Percentiles rank a stretch among this genome's conserved stretches.
Evolutionary conservation across 2,113 vertebrate genomes (phyloP).

Genomic region (Cyprinodon tularosa): DNA sequence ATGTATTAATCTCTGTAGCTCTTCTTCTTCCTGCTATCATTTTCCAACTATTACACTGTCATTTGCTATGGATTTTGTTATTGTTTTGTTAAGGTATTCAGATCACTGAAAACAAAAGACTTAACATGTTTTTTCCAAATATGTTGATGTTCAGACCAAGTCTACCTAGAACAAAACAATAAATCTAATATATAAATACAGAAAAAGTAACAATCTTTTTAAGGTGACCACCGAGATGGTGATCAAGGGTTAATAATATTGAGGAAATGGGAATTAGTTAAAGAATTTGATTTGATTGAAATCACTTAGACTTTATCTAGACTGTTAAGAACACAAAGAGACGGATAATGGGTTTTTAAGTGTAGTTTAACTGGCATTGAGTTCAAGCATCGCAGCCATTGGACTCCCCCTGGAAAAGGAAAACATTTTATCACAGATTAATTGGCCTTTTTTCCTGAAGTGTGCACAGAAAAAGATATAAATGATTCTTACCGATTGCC

Average conservation of each 20-base stretch:
- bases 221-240: neutral
- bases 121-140: neutral
- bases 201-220: neutral
- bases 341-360: neutral
- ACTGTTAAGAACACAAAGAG: neutral
- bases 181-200: neutral
- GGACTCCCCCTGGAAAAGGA: slow-evolving; percentile 5
- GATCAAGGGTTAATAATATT: neutral
- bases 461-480: slow-evolving; percentile 59
- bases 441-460: slow-evolving; percentile 39
- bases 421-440: slow-evolving; percentile 31
- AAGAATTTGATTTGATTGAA: slow-evolving; percentile 9
- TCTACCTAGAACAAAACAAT: neutral
- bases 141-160: neutral
- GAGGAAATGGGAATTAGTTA: neutral
- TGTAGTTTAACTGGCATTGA: neutral
- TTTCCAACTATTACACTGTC: neutral
- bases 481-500: slow-evolving; percentile 54
- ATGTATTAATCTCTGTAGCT: slow-evolving; percentile 2
- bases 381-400: neutral
- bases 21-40: neutral
- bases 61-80: neutral
- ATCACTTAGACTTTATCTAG: slow-evolving; percentile 10
- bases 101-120: no score
- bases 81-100: neutral